Base-by-base conservation (phyloP, 2,888 invertebrate genomes). In the Branchellion lobata region DNA sequence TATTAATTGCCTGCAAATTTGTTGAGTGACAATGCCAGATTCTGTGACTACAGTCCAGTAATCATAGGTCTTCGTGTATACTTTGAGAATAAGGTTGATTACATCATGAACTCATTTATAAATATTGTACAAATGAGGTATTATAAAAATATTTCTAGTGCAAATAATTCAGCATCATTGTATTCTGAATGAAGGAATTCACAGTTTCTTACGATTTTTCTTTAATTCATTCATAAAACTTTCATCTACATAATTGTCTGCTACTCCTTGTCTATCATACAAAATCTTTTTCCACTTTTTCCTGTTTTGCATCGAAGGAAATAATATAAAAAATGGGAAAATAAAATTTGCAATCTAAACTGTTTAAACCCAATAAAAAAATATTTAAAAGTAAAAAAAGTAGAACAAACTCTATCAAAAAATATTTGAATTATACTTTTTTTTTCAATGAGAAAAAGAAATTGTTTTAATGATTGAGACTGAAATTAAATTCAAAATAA, bases 201-300 rank as follows among this genome's bases (percentile, higher is more conserved):
- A 29, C 11, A 57, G 81, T 57, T 57, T 18, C 81, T 82, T 83
- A 89, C 89, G 88, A 87, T 96, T 96, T 85, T 92, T 95, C 80
- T 90, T 91, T 29, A 97, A 86, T 83, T 95, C 94, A 85, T 92
- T 91, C 0, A 97, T 89, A 87, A 97, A 97, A 71, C 93, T 91
- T 33, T 90, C 90, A 86, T 95, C 94, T 0, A 95, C 95, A 86
- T 96, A 95, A 87, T 96, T 96, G 87, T 97, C 97, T 0, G 95
- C 93, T 82, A 93, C 93, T 29, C 91, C 92, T 80, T 93, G 91
- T 85, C 94, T 92, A 86, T 93, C 93, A 85, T 96, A 97, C 27
- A 97, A 88, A 85, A 94, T 93, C 88, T 96, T 96, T 83, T 91
- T 91, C 96, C 96, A 96, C 36, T 65, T 80, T 74, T 77, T 77